Evolutionary conservation across 2,797 vertebrate species (phyloP), one percentile per base, ranked within the genome.

Genomic region (Manis crassicaudata): DNA sequence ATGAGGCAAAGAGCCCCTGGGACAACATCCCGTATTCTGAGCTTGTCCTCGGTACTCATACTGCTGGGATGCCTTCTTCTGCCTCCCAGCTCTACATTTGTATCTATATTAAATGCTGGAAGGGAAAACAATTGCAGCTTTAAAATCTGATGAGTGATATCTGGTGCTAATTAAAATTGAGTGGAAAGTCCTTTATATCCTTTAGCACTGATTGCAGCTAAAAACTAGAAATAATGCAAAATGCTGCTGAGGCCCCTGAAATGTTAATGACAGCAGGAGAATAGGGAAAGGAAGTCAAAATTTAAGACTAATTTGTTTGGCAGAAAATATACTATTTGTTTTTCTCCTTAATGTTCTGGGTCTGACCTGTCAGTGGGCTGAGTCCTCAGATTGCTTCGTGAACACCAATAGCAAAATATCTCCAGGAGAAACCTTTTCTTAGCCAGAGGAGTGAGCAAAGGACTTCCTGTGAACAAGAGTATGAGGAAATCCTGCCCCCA

Each of bases 21-120:
- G 90, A 16, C 62, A 68, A 7, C 70, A 56, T 63, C 29, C 35
- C 82, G 4, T 83, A 52, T 72, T 91, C 25, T 37, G n/a, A 91
- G 27, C 17, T 27, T 13, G 80, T 92, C 46, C 35, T 20, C 96
- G 25, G 92, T 88, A 56, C 37, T 80, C 58, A 27, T 92, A 29
- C 7, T 83, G 32, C 73, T 70, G 23, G n/a, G 82, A n/a, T 79
- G 50, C 40, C 67, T 92, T 86, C 73, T 91, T 21, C 10, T 95
- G 46, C 5, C 32, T 96, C n/a, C 40, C 29, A 37, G 7, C 52
- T 83, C 54, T 18, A 40, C n/a, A 54, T 91, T 82, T 89, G 10
- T 72, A 2, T 80, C 40, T 62, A 0, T 86, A 56, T 11, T 77
- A 0, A 32, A 11, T 63, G 27, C 17, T 84, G 4, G 46, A 62